Percentiles rank a stretch among this genome's conserved stretches.
phyloP scores from a whole-genome alignment of 2,113 vertebrate genomes.

The Saccopteryx leptura region DNA sequence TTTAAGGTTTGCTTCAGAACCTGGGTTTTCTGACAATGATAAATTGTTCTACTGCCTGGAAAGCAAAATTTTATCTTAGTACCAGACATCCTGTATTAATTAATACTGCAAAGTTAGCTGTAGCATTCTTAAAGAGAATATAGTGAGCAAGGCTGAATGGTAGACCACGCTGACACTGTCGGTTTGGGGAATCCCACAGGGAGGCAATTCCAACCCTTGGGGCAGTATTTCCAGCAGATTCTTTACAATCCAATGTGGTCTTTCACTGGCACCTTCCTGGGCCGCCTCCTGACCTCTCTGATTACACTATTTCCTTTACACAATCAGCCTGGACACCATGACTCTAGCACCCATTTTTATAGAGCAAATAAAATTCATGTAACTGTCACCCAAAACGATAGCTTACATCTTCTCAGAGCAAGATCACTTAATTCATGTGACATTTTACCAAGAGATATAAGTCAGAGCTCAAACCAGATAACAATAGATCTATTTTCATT shows the following conservation, averaged over 20 bases:
- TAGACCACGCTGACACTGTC: neutral
- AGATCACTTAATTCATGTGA: neutral
- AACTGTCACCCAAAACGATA: neutral
- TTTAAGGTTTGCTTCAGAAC: neutral
- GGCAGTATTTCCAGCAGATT: neutral
- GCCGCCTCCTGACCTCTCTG: neutral
- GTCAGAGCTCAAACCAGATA: neutral
- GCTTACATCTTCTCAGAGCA: neutral
- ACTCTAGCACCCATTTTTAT: neutral
- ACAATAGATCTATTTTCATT: neutral
- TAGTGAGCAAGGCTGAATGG: neutral
- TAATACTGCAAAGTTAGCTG: neutral
- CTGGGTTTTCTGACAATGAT: neutral
- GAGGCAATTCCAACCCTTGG: neutral
- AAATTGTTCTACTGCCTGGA: neutral
- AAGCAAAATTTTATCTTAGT: slow-evolving; percentile 3
- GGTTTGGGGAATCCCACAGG: neutral
- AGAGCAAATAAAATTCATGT: neutral
- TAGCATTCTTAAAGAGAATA: neutral
- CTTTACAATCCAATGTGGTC: neutral
- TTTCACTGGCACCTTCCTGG: neutral
- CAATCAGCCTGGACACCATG: neutral
- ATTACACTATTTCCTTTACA: neutral
- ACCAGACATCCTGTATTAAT: neutral
- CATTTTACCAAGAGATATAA: neutral